phyloP scores from a whole-genome alignment of 2,113 vertebrate genomes.

The Prunella fulvescens region DNA sequence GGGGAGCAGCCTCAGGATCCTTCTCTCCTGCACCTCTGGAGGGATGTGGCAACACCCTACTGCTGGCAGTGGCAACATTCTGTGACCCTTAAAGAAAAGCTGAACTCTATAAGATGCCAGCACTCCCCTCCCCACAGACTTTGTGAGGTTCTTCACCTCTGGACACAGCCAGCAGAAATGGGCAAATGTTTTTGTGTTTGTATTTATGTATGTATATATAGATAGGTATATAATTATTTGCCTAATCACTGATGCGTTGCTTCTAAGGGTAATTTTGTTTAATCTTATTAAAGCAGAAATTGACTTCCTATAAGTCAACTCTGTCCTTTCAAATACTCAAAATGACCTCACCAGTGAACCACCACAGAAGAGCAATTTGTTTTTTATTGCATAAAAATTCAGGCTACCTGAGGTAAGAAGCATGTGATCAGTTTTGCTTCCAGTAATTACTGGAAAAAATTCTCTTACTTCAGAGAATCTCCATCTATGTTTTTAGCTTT shows the following conservation, averaged over 20 bases:
- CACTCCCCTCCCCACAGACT: not conserved
- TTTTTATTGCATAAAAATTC: not conserved
- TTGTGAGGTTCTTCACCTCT: not conserved
- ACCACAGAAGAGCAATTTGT: not conserved
- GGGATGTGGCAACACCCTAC: not conserved
- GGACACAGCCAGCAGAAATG: not conserved
- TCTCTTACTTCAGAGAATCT: not conserved
- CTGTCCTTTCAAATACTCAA: not conserved
- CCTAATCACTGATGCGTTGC: not conserved
- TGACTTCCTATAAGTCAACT: not conserved
- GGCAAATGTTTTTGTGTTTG: not conserved
- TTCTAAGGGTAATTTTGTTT: not conserved
- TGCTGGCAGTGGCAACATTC: fast-evolving
- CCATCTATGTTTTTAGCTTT: not conserved
- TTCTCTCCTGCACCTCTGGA: not conserved
- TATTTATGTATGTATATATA: not conserved
- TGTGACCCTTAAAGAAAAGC: not conserved
- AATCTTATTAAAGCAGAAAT: not conserved
- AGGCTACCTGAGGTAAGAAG: not conserved
- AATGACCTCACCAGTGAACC: not conserved
- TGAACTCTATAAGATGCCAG: not conserved
- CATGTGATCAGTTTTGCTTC: not conserved
- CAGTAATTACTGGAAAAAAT: not conserved
- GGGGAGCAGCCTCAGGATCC: not conserved
- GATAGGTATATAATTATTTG: not conserved